Conservation (phyloP, 1,140 invertebrate species). For the Globodera rostochiensis region DNA sequence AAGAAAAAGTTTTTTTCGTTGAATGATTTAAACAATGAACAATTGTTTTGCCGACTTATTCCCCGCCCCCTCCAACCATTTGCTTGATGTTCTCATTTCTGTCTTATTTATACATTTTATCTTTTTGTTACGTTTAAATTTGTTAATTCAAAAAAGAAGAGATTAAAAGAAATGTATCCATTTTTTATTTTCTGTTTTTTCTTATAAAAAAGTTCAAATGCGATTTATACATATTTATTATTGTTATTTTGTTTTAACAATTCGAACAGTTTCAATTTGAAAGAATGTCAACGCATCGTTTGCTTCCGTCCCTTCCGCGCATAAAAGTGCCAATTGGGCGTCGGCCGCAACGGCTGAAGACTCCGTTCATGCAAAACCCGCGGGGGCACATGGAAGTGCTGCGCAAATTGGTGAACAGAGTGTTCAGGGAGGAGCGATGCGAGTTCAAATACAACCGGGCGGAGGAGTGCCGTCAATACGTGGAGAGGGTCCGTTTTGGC, state of each 20-base stretch:
- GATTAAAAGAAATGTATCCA: not conserved
- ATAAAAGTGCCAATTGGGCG: conserved; percentile 56
- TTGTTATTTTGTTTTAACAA: not conserved
- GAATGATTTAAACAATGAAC: too few relatives aligned
- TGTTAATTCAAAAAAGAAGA: not conserved
- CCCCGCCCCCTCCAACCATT: too few relatives aligned
- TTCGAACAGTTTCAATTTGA: not conserved
- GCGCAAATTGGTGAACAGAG: conserved; percentile 48
- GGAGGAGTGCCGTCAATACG: conserved; percentile 54
- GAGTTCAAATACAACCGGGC: conserved; percentile 57
- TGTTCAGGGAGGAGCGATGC: conserved; percentile 55
- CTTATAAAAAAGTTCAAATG: not conserved
- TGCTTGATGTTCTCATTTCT: conserved; percentile 6
- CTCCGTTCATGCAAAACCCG: conserved; percentile 34
- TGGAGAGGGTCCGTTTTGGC: conserved; percentile 47
- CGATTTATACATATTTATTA: not conserved
- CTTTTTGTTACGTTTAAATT: not conserved
- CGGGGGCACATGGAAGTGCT: conserved; percentile 46
- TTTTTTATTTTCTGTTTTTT: not conserved
- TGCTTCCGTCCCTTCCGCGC: conserved; percentile 44
- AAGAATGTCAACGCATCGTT: conserved; percentile 28
- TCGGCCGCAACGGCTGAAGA: conserved; percentile 56
- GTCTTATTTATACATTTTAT: not conserved
- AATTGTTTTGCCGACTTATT: too few relatives aligned
- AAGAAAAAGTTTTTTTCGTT: too few relatives aligned